A percentile compares a stretch with the other conserved stretches of the same genome.
Conservation (phyloP, 2,113 vertebrate genomes). For the Mesocricetus auratus region DNA sequence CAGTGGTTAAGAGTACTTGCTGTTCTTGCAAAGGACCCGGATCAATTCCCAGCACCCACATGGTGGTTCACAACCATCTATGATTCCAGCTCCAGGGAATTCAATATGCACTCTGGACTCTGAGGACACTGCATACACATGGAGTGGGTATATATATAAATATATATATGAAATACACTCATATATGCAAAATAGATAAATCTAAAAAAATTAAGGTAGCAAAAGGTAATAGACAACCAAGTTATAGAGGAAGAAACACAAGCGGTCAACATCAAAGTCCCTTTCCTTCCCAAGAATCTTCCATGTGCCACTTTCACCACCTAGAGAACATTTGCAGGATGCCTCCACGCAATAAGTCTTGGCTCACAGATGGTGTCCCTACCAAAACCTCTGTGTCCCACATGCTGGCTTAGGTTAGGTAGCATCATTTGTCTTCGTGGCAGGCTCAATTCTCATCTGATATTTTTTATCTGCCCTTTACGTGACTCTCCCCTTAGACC, state of each 20-base stretch:
- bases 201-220: neutral
- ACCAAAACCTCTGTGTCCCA: neutral
- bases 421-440: neutral
- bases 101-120: too few relatives aligned
- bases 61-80: neutral
- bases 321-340: neutral
- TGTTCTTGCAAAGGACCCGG: neutral
- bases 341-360: neutral
- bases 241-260: neutral
- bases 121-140: neutral
- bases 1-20: neutral
- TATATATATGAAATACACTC: neutral
- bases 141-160: neutral
- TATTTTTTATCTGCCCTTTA: neutral
- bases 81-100: neutral
- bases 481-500: neutral
- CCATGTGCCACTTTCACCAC: neutral
- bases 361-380: neutral
- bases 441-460: neutral
- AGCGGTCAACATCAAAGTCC: too few relatives aligned
- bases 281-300: neutral
- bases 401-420: neutral
- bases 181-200: neutral
- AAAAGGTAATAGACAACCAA: neutral
- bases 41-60: neutral